Conservation (phyloP, 1,140 invertebrate species). For the Aphelenchoides besseyi region DNA sequence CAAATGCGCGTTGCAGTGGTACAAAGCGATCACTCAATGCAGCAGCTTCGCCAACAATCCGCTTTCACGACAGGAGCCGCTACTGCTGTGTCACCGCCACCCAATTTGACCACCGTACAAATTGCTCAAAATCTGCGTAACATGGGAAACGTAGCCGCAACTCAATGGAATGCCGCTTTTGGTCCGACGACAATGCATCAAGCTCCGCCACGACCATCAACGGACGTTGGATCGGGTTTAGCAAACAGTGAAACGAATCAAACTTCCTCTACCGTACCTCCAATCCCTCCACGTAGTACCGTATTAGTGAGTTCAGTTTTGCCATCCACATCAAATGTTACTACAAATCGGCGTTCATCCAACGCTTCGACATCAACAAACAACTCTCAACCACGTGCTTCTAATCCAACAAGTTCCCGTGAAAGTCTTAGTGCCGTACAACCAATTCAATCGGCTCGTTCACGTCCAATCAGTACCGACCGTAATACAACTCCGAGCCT, state of each 20-base stretch:
- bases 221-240: not conserved
- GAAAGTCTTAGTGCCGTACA: constrained; percentile 28
- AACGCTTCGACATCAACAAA: constrained; percentile 22
- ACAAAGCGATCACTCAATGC: constrained; percentile 61
- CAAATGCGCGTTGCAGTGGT: constrained; percentile 51
- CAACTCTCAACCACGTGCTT: constrained; percentile 2
- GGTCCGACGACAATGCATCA: not conserved
- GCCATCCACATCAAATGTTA: not conserved
- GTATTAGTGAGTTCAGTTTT: not conserved
- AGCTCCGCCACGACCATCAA: not conserved
- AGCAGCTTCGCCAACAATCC: constrained; percentile 38
- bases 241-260: constrained; percentile 8
- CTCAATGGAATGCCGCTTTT: constrained; percentile 1
- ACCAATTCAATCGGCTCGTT: constrained; percentile 16
- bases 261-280: constrained; percentile 33
- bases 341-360: not conserved
- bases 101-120: not conserved
- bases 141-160: constrained; percentile 6
- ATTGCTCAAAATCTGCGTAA: constrained; percentile 3
- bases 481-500: not conserved
- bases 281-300: constrained; percentile 51
- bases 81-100: not conserved
- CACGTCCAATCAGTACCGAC: not conserved
- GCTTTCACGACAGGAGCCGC: not conserved
- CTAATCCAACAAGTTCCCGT: constrained; percentile 19